Percentiles rank a stretch among this genome's conserved stretches.
Conservation (phyloP, 2,797 vertebrate species). For the Ibycter americanus region DNA sequence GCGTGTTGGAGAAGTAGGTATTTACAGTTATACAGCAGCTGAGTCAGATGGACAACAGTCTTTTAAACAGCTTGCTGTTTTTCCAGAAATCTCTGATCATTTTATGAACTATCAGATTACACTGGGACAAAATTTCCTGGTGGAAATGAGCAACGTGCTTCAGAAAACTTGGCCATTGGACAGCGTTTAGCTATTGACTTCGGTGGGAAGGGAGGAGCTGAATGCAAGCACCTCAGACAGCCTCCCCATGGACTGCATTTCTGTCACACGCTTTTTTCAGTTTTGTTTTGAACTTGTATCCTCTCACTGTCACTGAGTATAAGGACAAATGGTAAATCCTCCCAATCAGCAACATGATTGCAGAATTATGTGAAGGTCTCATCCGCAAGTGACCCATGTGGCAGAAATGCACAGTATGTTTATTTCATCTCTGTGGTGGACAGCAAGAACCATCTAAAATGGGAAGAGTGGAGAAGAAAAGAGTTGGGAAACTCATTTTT, state of each 20-base stretch:
- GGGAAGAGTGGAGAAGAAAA: background rate
- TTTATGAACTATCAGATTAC: background rate
- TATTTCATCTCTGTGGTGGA: background rate
- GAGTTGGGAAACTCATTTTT: background rate
- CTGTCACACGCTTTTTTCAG: background rate
- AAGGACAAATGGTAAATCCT: background rate
- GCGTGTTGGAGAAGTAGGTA: background rate
- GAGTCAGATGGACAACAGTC: background rate
- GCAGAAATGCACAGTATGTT: background rate
- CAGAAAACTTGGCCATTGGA: accelerated
- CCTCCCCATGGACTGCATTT: background rate
- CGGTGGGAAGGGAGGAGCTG: background rate
- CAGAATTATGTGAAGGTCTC: background rate
- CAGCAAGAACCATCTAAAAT: background rate
- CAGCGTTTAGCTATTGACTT: background rate
- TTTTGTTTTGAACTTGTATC: background rate
- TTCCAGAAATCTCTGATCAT: background rate
- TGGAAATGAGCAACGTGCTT: background rate
- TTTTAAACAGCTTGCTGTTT: background rate
- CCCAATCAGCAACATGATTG: background rate
- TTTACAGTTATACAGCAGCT: background rate
- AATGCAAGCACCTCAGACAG: background rate
- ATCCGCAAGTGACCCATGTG: background rate
- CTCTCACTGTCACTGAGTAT: background rate
- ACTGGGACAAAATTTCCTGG: background rate